Conservation (phyloP, 1,140 invertebrate genomes). For the Gryon sp. region DNA sequence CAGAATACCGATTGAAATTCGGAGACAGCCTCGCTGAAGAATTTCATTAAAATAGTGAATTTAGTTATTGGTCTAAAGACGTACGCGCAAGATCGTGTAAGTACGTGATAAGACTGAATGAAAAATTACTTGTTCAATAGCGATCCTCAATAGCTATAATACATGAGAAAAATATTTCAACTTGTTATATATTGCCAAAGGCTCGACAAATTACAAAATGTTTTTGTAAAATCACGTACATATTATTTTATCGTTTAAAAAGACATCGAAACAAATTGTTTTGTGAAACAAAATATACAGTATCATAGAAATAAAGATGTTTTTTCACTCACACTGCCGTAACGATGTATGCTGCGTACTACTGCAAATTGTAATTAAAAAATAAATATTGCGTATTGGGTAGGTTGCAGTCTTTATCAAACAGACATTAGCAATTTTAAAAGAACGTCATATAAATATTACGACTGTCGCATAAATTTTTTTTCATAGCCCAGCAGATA, state of each 20-base stretch:
- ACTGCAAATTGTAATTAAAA: conserved; percentile 18
- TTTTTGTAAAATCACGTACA: conserved; percentile 11
- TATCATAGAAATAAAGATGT: too few species aligned
- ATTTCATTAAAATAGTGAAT: conserved; percentile 64
- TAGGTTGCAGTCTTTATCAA: conserved; percentile 38
- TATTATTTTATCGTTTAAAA: conserved; percentile 28
- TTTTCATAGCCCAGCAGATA: conserved; percentile 49
- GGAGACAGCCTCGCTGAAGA: conserved; percentile 29
- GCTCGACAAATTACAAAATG: conserved; percentile 28
- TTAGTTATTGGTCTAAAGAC: conserved; percentile 58
- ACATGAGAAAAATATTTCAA: conserved; percentile 47
- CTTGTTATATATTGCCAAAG: conserved; percentile 15
- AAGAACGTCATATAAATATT: conserved; percentile 49
- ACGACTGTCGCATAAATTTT: conserved; percentile 57
- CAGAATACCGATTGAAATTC: conserved; percentile 46
- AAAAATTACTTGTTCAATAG: conserved; percentile 52
- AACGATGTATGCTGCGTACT: too few species aligned
- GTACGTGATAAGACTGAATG: conserved; percentile 58
- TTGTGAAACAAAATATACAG: not conserved
- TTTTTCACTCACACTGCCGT: not conserved
- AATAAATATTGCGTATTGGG: conserved; percentile 7
- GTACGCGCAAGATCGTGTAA: conserved; percentile 59
- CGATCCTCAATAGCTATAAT: conserved; percentile 41
- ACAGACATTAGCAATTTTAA: conserved; percentile 35
- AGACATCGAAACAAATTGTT: conserved; percentile 24